Conservation (phyloP, 2,113 vertebrate genomes). For the Galeopterus variegatus region DNA sequence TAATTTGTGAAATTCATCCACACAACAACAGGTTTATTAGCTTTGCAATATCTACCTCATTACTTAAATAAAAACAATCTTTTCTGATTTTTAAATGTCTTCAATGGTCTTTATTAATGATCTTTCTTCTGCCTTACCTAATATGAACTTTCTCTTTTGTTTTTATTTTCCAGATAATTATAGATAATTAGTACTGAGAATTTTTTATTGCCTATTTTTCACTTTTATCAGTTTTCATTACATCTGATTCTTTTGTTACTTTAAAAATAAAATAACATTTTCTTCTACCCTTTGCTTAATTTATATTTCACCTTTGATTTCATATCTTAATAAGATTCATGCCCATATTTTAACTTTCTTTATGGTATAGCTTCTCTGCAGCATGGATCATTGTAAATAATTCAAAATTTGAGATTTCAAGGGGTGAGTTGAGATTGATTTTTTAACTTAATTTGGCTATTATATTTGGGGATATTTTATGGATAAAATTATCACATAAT, state of each 20-base stretch:
- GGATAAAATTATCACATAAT: constrained; percentile 80
- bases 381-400: background rate
- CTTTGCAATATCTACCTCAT: background rate
- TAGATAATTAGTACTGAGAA: background rate
- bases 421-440: background rate
- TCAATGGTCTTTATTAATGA: background rate
- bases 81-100: background rate
- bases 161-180: constrained; percentile 7
- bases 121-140: background rate
- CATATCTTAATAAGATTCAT: background rate
- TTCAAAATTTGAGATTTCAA: constrained; percentile 30
- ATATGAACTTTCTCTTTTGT: background rate
- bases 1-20: constrained; percentile 19
- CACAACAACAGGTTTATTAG: background rate
- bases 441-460: constrained; percentile 60
- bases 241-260: background rate
- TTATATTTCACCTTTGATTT: background rate
- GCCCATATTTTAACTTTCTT: background rate
- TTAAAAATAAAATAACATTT: background rate
- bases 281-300: background rate
- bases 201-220: background rate
- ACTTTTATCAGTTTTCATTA: background rate
- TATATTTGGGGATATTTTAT: constrained; percentile 65
- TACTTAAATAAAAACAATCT: background rate
- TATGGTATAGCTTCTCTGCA: background rate